Percentiles rank a stretch among this genome's conserved stretches.
These are phyloP conservation scores for Cotesia chilonis DNA, from an alignment of 1,140 invertebrate species.

Conservation along the genomic window DNA sequence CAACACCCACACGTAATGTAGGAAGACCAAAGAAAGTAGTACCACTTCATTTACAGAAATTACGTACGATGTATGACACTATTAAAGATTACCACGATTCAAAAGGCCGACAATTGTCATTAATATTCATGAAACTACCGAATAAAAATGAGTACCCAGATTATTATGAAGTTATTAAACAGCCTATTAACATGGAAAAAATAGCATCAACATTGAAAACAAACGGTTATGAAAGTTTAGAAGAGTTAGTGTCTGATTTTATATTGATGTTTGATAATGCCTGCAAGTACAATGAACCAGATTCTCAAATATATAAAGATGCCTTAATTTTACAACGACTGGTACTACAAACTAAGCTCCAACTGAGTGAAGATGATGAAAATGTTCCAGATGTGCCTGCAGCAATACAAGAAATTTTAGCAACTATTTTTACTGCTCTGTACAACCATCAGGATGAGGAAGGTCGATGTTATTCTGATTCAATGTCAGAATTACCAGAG, in stretches of 20 bases:
- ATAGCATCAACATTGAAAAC: slow-evolving; percentile 90
- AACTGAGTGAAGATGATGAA: slow-evolving; percentile 87
- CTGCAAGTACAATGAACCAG: slow-evolving; percentile 99
- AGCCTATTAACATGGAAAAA: slow-evolving; percentile 96
- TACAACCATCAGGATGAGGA: slow-evolving; percentile 97
- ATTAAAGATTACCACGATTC: slow-evolving; percentile 90
- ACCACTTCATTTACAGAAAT: slow-evolving; percentile 76
- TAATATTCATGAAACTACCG: slow-evolving; percentile 95
- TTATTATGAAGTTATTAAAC: slow-evolving; percentile 98
- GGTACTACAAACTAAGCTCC: slow-evolving; percentile 90
- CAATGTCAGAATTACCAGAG: slow-evolving; percentile 92
- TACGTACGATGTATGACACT: slow-evolving; percentile 88
- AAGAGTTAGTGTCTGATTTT: slow-evolving; percentile 92
- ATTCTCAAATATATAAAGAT: slow-evolving; percentile 99
- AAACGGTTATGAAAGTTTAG: slow-evolving; percentile 82
- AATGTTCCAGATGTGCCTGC: slow-evolving; percentile 87
- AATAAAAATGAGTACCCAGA: slow-evolving; percentile 95
- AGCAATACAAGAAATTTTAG: slow-evolving; percentile 90
- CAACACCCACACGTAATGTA: slow-evolving; percentile 58
- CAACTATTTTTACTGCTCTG: slow-evolving; percentile 90
- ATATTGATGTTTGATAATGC: slow-evolving; percentile 99
- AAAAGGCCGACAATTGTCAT: slow-evolving; percentile 84
- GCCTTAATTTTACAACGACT: slow-evolving; percentile 91
- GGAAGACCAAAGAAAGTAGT: slow-evolving; percentile 66
- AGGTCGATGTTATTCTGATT: slow-evolving; percentile 95